Percentiles rank a stretch among this genome's conserved stretches.
Conservation (phyloP, 2,888 invertebrate species). For the Hipparchia semele region DNA sequence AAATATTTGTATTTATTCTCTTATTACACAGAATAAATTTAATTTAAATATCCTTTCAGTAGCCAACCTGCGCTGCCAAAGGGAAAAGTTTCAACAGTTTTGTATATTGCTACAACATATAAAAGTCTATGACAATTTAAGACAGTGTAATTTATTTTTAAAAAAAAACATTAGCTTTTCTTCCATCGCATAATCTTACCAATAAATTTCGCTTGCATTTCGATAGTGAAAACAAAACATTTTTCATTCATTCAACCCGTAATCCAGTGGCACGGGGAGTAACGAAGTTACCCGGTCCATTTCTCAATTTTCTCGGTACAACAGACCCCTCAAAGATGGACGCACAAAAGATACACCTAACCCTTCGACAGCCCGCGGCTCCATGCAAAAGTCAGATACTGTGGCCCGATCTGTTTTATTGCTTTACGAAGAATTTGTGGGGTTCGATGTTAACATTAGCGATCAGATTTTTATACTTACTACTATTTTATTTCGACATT, state of each 20-base stretch:
- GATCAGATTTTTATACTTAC: slow-evolving; percentile 29
- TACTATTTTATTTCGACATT: slow-evolving; percentile 25
- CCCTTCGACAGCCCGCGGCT: slow-evolving; percentile 72
- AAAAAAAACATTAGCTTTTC: not conserved
- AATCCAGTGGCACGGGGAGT: slow-evolving; percentile 70
- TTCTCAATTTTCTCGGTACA: slow-evolving; percentile 77
- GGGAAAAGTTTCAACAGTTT: slow-evolving; percentile 14
- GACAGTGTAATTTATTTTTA: not conserved
- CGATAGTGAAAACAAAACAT: slow-evolving; percentile 64
- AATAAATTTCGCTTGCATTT: slow-evolving; percentile 35
- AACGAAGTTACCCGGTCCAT: slow-evolving; percentile 82
- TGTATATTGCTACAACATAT: not conserved
- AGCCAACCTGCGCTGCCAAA: slow-evolving; percentile 10
- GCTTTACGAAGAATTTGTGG: slow-evolving; percentile 56
- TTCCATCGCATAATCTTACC: not conserved
- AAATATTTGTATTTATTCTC: slow-evolving; percentile 53
- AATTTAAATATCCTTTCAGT: slow-evolving; percentile 34
- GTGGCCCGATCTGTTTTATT: slow-evolving; percentile 68
- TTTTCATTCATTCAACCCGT: slow-evolving; percentile 74
- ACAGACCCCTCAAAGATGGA: slow-evolving; percentile 69
- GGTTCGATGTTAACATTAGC: slow-evolving; percentile 34
- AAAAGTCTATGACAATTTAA: not conserved
- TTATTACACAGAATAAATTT: slow-evolving; percentile 33
- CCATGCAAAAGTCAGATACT: slow-evolving; percentile 54
- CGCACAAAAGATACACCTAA: slow-evolving; percentile 67